Evolutionary conservation across 2,113 vertebrate genomes (phyloP).

Genomic region (Cygnus atratus): DNA sequence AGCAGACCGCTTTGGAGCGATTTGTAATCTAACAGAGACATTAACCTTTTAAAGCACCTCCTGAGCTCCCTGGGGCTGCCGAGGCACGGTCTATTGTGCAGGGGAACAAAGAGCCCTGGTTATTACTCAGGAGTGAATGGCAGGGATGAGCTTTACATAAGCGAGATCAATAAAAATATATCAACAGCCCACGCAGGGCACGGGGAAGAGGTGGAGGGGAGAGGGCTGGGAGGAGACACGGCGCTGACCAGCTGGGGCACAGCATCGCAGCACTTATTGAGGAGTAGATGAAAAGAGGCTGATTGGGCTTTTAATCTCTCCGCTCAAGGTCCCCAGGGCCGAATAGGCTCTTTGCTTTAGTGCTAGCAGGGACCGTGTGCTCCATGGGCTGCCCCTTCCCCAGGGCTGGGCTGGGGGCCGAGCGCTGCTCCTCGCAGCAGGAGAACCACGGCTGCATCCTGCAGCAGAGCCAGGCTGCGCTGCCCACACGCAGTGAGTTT

Average conservation of each 20-base stretch:
- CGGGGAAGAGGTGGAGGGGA: background rate
- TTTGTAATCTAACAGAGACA: constrained; percentile 52
- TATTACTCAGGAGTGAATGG: constrained; percentile 2
- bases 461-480: fast-evolving
- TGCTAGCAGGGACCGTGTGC: background rate
- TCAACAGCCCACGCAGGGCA: background rate
- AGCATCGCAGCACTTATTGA: fast-evolving
- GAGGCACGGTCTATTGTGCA: background rate
- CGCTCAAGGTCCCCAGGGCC: background rate
- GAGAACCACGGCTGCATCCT: fast-evolving
- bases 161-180: constrained; percentile 53
- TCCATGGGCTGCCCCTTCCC: background rate
- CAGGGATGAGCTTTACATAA: constrained; percentile 35
- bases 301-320: constrained; percentile 31
- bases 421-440: fast-evolving
- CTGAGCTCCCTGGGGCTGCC: background rate
- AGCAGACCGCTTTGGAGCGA: background rate
- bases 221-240: background rate
- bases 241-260: fast-evolving
- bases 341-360: fast-evolving
- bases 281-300: background rate
- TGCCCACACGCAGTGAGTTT: fast-evolving
- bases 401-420: fast-evolving
- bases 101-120: constrained; percentile 41
- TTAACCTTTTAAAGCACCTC: constrained; percentile 48